Evolutionary conservation across 2,888 invertebrate genomes (phyloP), one percentile per base, ranked within the genome.

Genomic region (Trissonchulus sp.): DNA sequence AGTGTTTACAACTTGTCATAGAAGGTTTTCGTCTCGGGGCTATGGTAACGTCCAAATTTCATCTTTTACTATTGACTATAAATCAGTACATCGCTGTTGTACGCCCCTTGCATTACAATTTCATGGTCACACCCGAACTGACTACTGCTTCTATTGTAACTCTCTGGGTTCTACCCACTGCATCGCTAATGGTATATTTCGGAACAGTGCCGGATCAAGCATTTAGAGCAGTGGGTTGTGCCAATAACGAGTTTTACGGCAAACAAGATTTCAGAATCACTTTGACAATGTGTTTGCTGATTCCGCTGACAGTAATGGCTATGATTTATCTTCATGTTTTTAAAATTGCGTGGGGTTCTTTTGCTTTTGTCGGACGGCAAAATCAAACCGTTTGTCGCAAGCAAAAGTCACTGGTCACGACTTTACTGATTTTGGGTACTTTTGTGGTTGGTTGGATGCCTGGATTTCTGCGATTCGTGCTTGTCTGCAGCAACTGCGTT

Each of bases 51-150:
- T 89, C 90, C 0, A 89, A 90, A 18, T 85, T 88, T 65, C 90
- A 90, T 81, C 86, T 90, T 1, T 84, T 90, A 60, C 88, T 89
- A 0, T 84, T 90, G 35, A 89, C 90, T 36, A 84, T 89, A 75
- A 90, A 90, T 84, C 90, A 90, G 82, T 90, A 90, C 84, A 85
- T 90, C 63, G 90, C 90, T 30, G 89, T 90, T 75, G 85, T 88
- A 1, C 84, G 85, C 71, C 90, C 90, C 0, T 86, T 90, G 15
- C 89, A 89, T 78, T 89, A 89, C 81, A 87, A 88, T 60, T 23
- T 60, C 18, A 60, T n/a, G 60, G n/a, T 60, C 18, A 60, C 60
- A n/a, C 60, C 18, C n/a, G 18, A 18, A 60, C 18, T 60, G 60
- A 60, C 60, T 18, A 18, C n/a, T 18, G 18, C 18, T 60, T 60